These are phyloP conservation scores for Germaria angustata DNA, from an alignment of 2,888 invertebrate genomes.

Conservation along the genomic window DNA sequence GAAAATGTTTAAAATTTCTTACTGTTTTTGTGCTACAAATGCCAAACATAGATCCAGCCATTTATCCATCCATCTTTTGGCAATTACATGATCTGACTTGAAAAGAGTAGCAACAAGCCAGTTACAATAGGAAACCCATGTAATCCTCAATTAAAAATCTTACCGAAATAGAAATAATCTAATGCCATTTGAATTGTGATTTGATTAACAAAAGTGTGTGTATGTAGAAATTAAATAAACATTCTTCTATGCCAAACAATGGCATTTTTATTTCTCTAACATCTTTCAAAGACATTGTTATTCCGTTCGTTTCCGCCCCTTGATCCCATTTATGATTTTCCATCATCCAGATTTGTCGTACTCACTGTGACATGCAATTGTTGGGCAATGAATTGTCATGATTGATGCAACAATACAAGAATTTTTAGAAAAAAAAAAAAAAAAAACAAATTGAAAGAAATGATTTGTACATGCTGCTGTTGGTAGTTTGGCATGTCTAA, in stretches of 20 bases:
- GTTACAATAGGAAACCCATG: slow-evolving; percentile 64
- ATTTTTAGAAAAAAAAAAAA: background rate
- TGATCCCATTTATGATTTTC: slow-evolving; percentile 21
- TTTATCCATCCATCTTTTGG: slow-evolving; percentile 23
- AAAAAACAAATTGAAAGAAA: slow-evolving; percentile 13
- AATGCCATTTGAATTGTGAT: slow-evolving; percentile 74
- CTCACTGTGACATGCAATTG: slow-evolving; percentile 57
- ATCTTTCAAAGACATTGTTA: slow-evolving; percentile 14
- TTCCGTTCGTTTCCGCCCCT: slow-evolving; percentile 40
- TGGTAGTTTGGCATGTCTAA: slow-evolving; percentile 21
- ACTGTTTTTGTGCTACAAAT: background rate
- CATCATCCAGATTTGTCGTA: slow-evolving; percentile 25
- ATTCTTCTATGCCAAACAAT: slow-evolving; percentile 24
- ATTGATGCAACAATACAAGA: slow-evolving; percentile 58
- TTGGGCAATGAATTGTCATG: slow-evolving; percentile 60
- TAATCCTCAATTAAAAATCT: slow-evolving; percentile 77
- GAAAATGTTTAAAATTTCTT: too few species aligned
- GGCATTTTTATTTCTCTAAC: slow-evolving; percentile 25
- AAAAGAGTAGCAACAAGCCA: slow-evolving; percentile 19
- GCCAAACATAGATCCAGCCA: background rate
- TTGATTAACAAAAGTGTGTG: slow-evolving; percentile 45
- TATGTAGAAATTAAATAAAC: slow-evolving; percentile 46
- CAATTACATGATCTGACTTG: slow-evolving; percentile 44
- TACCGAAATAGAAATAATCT: slow-evolving; percentile 69
- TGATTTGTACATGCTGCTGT: slow-evolving; percentile 30